Conservation (phyloP, 2,113 vertebrate genomes). For the Rutilus rutilus region DNA sequence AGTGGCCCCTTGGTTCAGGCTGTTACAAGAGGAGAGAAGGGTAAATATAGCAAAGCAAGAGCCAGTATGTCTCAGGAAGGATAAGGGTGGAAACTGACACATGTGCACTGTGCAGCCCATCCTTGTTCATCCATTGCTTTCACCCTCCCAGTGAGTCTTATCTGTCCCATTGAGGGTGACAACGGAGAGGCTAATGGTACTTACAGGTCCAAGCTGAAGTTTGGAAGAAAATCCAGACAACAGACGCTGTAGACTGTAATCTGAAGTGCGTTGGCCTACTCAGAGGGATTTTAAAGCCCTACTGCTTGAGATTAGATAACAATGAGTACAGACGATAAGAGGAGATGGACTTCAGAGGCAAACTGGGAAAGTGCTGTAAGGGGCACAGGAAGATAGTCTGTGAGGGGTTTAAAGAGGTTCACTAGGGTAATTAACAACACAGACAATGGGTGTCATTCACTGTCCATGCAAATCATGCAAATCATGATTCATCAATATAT, state of each 20-base stretch:
- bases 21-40: slow-evolving; percentile 18
- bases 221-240: slow-evolving; percentile 58
- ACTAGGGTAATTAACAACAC: neutral
- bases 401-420: neutral
- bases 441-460: neutral
- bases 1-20: neutral
- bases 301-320: slow-evolving; percentile 36
- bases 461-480: neutral
- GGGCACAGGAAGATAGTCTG: neutral
- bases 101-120: neutral
- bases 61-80: slow-evolving; percentile 32
- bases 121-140: slow-evolving; percentile 40
- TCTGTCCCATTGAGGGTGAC: slow-evolving; percentile 58
- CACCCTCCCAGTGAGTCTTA: slow-evolving; percentile 51
- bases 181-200: slow-evolving; percentile 35
- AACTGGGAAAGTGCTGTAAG: neutral
- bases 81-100: slow-evolving; percentile 28
- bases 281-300: slow-evolving; percentile 22
- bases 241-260: slow-evolving; percentile 63
- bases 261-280: slow-evolving; percentile 27
- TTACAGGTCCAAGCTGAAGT: slow-evolving; percentile 6
- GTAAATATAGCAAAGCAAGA: slow-evolving; percentile 47
- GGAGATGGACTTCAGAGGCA: neutral
- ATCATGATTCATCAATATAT: no score
- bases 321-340: neutral